Conservation (phyloP, 2,797 vertebrate species). For the Yasuhikotakia modesta region DNA sequence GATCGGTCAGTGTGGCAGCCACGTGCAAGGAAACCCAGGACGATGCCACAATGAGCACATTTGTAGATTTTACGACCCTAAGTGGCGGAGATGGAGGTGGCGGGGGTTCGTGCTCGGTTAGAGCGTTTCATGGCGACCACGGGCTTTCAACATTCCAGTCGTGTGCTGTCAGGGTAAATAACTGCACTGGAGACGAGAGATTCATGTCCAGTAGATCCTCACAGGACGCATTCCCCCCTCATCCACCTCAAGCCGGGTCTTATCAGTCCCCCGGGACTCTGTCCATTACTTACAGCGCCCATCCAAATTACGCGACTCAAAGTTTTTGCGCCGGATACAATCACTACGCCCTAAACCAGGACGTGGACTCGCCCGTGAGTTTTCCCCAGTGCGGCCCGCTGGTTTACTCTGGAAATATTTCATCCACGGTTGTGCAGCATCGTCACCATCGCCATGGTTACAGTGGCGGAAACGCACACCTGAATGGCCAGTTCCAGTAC, state of each 20-base stretch:
- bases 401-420: conserved; percentile 91
- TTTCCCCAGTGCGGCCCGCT: conserved; percentile 88
- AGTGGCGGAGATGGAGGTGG: conserved; percentile 83
- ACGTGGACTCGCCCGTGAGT: conserved; percentile 83
- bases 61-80: conserved; percentile 92
- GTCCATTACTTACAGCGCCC: conserved; percentile 85
- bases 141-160: conserved; percentile 96
- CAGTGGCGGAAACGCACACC: conserved; percentile 77
- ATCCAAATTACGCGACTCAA: conserved; percentile 85
- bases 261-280: conserved; percentile 84
- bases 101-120: conserved; percentile 86
- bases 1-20: conserved; percentile 71
- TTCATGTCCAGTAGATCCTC: conserved; percentile 87
- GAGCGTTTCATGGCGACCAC: conserved; percentile 89
- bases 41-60: conserved; percentile 94
- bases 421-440: conserved; percentile 81
- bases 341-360: conserved; percentile 89
- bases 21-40: conserved; percentile 73
- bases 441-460: conserved; percentile 78
- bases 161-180: conserved; percentile 88
- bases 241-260: conserved; percentile 81
- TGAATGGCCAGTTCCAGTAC: conserved; percentile 84
- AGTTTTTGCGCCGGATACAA: conserved; percentile 87
- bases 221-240: conserved; percentile 75
- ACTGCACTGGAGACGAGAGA: conserved; percentile 87